Percentiles rank a stretch among this genome's conserved stretches.
phyloP scores from a whole-genome alignment of 2,888 invertebrate genomes.

The Nymphalis urticae region DNA sequence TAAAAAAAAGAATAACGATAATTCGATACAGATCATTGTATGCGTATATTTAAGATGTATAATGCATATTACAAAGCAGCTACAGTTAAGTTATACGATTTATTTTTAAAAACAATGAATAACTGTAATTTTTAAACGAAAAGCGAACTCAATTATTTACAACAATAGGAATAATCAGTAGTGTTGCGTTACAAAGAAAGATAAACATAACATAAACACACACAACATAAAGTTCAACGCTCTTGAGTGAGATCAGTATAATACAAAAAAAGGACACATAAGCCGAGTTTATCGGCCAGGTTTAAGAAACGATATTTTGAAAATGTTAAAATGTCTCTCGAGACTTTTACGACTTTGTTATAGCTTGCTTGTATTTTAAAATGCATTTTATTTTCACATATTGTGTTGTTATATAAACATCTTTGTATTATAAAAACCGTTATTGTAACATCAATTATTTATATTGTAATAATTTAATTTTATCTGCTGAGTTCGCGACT shows the following conservation, averaged over 20 bases:
- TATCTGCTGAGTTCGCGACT: too few relatives aligned
- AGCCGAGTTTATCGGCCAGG: slow-evolving; percentile 40
- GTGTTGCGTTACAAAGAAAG: slow-evolving; percentile 12
- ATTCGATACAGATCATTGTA: too few relatives aligned
- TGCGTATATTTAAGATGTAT: too few relatives aligned
- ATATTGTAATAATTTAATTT: too few relatives aligned
- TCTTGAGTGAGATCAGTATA: slow-evolving; percentile 20
- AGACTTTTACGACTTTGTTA: neutral
- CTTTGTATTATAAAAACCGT: too few relatives aligned
- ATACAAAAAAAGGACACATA: slow-evolving; percentile 33
- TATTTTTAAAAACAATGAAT: too few relatives aligned
- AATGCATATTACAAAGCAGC: too few relatives aligned
- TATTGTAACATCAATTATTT: too few relatives aligned
- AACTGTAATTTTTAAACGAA: neutral
- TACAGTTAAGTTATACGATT: too few relatives aligned
- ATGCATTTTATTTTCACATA: too few relatives aligned
- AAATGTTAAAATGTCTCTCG: slow-evolving; percentile 16
- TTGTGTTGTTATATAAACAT: too few relatives aligned
- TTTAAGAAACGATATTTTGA: slow-evolving; percentile 38
- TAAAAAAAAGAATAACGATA: too few relatives aligned
- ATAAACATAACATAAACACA: slow-evolving; percentile 3
- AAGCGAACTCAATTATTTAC: neutral
- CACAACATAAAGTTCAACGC: slow-evolving; percentile 19
- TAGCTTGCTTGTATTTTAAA: neutral
- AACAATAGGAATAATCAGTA: slow-evolving; percentile 4